Conservation (phyloP, 2,888 invertebrate species). For the Epicampocera succincta region DNA sequence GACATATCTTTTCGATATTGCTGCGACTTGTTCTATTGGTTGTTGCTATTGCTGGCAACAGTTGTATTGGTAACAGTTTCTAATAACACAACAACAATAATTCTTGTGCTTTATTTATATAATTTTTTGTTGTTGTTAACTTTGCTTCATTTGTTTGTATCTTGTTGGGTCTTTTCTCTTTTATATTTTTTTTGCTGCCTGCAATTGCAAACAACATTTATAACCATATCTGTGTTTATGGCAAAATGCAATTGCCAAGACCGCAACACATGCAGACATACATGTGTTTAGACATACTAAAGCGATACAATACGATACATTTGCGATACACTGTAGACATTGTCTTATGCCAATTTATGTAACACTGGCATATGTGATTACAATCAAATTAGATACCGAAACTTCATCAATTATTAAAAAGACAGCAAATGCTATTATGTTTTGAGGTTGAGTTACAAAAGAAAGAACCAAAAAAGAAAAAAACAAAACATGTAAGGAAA, state of each 20-base stretch:
- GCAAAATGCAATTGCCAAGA: neutral
- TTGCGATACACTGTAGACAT: slow-evolving; percentile 63
- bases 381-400: slow-evolving; percentile 72
- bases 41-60: slow-evolving; percentile 29
- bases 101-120: slow-evolving; percentile 38
- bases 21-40: slow-evolving; percentile 34
- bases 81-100: slow-evolving; percentile 23
- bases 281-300: slow-evolving; percentile 11
- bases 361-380: slow-evolving; percentile 72
- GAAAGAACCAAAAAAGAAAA: neutral
- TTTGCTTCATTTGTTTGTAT: slow-evolving; percentile 26
- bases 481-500: neutral
- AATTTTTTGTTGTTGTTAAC: neutral
- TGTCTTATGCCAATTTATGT: slow-evolving; percentile 72
- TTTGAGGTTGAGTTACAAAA: slow-evolving; percentile 49
- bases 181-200: neutral
- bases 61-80: slow-evolving; percentile 24
- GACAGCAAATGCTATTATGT: slow-evolving; percentile 69
- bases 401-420: slow-evolving; percentile 71
- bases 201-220: slow-evolving; percentile 45
- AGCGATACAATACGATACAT: slow-evolving; percentile 59
- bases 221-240: slow-evolving; percentile 49
- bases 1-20: slow-evolving; percentile 65
- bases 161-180: slow-evolving; percentile 8
- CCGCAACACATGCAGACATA: neutral